These are phyloP conservation scores for Synchiropus splendidus DNA, from an alignment of 2,113 vertebrate genomes.

Conservation along the genomic window DNA sequence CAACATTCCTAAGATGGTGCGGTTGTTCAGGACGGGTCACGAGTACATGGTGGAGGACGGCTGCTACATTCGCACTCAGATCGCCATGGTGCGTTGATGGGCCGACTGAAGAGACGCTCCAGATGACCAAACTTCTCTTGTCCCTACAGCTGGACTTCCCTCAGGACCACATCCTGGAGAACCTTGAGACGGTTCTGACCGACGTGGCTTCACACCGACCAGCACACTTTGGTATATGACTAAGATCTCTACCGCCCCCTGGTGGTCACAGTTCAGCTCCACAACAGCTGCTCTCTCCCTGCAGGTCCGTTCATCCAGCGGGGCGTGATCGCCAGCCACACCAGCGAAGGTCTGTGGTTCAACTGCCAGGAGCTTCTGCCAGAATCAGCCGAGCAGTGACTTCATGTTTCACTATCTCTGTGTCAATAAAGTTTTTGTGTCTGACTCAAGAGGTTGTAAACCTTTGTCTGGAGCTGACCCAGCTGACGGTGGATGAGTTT, in stretches of 20 bases:
- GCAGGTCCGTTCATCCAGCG: constrained; percentile 76
- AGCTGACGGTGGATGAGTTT: too few species aligned
- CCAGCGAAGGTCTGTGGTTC: constrained; percentile 78
- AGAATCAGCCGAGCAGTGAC: constrained; percentile 10
- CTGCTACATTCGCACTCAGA: constrained; percentile 57
- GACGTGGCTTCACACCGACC: constrained; percentile 79
- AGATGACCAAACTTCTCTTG: background rate
- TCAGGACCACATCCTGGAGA: constrained; percentile 73
- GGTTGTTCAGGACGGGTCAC: constrained; percentile 71
- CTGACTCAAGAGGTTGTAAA: too few species aligned
- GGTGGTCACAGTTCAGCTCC: too few species aligned
- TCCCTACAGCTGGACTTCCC: constrained; percentile 79
- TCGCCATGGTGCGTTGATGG: constrained; percentile 26
- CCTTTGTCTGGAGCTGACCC: too few species aligned
- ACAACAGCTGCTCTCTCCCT: background rate
- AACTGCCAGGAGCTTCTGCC: constrained; percentile 63
- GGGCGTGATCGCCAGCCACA: constrained; percentile 69
- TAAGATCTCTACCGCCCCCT: background rate
- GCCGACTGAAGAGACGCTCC: background rate
- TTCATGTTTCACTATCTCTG: background rate
- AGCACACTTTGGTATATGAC: constrained; percentile 61
- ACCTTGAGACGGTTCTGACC: constrained; percentile 67
- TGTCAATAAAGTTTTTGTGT: constrained; percentile 37
- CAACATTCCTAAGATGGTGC: constrained; percentile 78
- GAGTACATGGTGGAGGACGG: constrained; percentile 72